Percentiles rank a stretch among this genome's conserved stretches.
phyloP scores from a whole-genome alignment of 2,888 invertebrate genomes.

The Lycophotia porphyrea region DNA sequence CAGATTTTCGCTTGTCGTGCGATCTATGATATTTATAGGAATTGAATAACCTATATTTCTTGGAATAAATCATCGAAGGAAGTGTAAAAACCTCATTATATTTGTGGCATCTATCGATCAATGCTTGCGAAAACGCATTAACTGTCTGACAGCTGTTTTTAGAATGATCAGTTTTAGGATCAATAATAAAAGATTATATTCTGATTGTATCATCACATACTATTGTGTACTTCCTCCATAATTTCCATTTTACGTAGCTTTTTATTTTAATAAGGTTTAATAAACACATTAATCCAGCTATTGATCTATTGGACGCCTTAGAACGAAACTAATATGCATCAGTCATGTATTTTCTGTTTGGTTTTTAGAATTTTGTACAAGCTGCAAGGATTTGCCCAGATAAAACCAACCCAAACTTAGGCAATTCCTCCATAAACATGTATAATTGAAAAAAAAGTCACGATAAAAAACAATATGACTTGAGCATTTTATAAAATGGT shows the following conservation, averaged over 20 bases:
- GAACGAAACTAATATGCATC: constrained; percentile 37
- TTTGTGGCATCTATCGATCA: constrained; percentile 53
- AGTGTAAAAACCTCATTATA: constrained; percentile 13
- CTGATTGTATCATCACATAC: constrained; percentile 34
- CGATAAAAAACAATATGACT: neutral
- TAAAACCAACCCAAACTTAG: neutral
- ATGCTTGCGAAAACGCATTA: constrained; percentile 44
- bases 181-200: constrained; percentile 2
- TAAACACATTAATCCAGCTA: constrained; percentile 50
- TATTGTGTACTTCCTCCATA: constrained; percentile 66
- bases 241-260: constrained; percentile 74
- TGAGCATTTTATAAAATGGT: constrained; percentile 27
- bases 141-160: constrained; percentile 55
- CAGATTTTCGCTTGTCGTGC: neutral
- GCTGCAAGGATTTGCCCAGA: neutral
- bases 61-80: constrained; percentile 12
- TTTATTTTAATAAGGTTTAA: constrained; percentile 67
- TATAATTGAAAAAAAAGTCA: constrained; percentile 1
- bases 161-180: constrained; percentile 11
- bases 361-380: constrained; percentile 12
- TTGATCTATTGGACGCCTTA: constrained; percentile 47
- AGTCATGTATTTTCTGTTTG: constrained; percentile 7
- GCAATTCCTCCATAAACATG: neutral
- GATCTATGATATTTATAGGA: constrained; percentile 8
- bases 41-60: constrained; percentile 21